Evolutionary conservation across 2,113 vertebrate species (phyloP).

Genomic region (Psittacus erithacus): DNA sequence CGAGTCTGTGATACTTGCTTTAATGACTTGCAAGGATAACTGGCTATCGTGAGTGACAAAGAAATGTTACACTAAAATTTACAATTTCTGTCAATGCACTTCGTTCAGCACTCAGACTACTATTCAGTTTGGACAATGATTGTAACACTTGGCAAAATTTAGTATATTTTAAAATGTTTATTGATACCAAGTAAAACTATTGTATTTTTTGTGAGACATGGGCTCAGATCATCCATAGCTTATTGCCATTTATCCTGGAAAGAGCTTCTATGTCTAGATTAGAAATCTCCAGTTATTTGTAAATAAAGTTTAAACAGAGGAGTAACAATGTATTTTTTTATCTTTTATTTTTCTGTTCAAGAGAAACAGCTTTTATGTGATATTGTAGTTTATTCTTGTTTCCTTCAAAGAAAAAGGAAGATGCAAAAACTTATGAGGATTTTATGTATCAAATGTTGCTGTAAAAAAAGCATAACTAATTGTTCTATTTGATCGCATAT

Average conservation of each 20-base stretch:
- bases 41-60: slow-evolving; percentile 35
- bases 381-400: slow-evolving; percentile 61
- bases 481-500: slow-evolving; percentile 44
- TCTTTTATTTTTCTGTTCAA: slow-evolving; percentile 78
- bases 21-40: slow-evolving; percentile 91
- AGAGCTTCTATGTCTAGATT: slow-evolving; percentile 76
- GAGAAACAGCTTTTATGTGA: slow-evolving; percentile 60
- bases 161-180: slow-evolving; percentile 78
- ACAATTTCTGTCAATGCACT: slow-evolving; percentile 84
- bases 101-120: slow-evolving; percentile 76
- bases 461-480: slow-evolving; percentile 43
- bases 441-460: slow-evolving; percentile 56
- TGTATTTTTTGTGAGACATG: slow-evolving; percentile 81
- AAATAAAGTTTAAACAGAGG: slow-evolving; percentile 83
- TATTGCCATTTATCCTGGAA: slow-evolving; percentile 64
- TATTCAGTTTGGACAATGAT: slow-evolving; percentile 77
- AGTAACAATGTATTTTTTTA: slow-evolving; percentile 86
- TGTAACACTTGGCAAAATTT: slow-evolving; percentile 76
- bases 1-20: slow-evolving; percentile 94
- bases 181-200: slow-evolving; percentile 76
- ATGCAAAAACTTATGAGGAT: slow-evolving; percentile 57
- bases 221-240: slow-evolving; percentile 72
- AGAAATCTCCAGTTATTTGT: slow-evolving; percentile 76
- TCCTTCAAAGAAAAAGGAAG: slow-evolving; percentile 59
- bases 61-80: slow-evolving; percentile 65